phyloP scores from a whole-genome alignment of 2,797 vertebrate species.

The Aeoliscus strigatus region DNA sequence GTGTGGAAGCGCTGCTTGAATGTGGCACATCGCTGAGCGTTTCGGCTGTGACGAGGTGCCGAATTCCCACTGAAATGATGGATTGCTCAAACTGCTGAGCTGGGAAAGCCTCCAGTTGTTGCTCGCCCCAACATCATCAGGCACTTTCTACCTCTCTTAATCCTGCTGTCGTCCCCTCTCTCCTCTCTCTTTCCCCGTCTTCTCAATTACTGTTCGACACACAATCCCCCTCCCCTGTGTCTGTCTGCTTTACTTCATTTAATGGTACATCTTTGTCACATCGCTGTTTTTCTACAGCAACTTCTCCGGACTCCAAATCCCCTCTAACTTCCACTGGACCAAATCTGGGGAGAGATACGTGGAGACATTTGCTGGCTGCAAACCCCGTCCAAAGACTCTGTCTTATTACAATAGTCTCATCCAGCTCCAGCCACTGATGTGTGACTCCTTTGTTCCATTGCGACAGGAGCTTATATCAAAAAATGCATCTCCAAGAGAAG shows the following conservation, averaged over 20 bases:
- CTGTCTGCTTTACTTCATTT: constrained; percentile 23
- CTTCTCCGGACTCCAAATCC: no score
- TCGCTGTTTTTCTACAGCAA: constrained; percentile 15
- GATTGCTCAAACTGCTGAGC: constrained; percentile 46
- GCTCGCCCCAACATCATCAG: constrained; percentile 47
- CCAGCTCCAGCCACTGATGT: neutral
- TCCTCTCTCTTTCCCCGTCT: constrained; percentile 37
- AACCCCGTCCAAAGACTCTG: constrained; percentile 21
- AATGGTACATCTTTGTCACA: constrained; percentile 17
- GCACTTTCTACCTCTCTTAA: constrained; percentile 43
- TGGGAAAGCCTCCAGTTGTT: constrained; percentile 42
- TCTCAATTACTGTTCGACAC: constrained; percentile 53
- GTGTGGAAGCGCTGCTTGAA: constrained; percentile 12
- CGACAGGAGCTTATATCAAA: no score
- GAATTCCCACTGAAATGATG: constrained; percentile 36
- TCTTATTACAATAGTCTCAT: constrained; percentile 26
- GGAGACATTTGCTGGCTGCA: constrained; percentile 21
- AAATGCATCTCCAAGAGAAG: no score
- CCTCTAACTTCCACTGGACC: constrained; percentile 36
- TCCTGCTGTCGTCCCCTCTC: constrained; percentile 45
- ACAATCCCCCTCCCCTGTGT: constrained; percentile 27
- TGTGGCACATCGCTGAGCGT: constrained; percentile 32
- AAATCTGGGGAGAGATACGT: constrained; percentile 31
- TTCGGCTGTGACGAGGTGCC: constrained; percentile 24
- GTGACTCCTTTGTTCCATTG: no score